These are phyloP conservation scores for Sphaerodactylus townsendi DNA, from an alignment of 2,113 vertebrate species.

Conservation along the genomic window DNA sequence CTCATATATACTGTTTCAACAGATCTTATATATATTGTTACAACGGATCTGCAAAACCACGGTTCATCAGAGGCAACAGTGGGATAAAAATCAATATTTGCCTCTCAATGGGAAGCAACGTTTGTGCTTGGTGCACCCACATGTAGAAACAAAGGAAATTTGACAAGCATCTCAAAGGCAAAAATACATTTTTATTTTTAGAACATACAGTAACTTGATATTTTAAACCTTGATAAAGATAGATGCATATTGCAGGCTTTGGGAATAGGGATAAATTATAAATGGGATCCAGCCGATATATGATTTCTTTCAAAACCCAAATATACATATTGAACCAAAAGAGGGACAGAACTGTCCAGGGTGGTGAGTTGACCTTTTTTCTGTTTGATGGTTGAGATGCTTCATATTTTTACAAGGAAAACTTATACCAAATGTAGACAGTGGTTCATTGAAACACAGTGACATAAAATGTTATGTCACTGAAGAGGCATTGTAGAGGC, in stretches of 20 bases:
- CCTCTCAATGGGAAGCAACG: too few species aligned
- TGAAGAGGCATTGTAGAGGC: too few species aligned
- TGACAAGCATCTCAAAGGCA: conserved; percentile 44
- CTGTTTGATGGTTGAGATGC: conserved; percentile 35
- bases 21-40: too few species aligned
- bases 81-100: too few species aligned
- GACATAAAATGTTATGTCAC: conserved; percentile 48
- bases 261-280: conserved; percentile 65
- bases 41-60: too few species aligned
- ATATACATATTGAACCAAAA: conserved; percentile 70
- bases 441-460: conserved; percentile 46
- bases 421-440: conserved; percentile 29
- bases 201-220: conserved; percentile 52
- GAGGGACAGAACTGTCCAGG: conserved; percentile 43
- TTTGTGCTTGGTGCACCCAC: conserved; percentile 4
- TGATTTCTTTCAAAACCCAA: conserved; percentile 59
- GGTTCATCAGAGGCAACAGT: too few species aligned
- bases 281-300: conserved; percentile 70
- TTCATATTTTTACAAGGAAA: conserved; percentile 13
- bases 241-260: conserved; percentile 56
- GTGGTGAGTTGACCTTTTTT: conserved; percentile 21
- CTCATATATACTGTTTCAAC: too few species aligned
- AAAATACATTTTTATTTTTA: conserved; percentile 55
- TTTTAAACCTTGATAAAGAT: conserved; percentile 50
- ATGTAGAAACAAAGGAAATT: conserved; percentile 28